These are phyloP conservation scores for Oscheius sp. DNA, from an alignment of 2,888 invertebrate species.

Conservation along the genomic window DNA sequence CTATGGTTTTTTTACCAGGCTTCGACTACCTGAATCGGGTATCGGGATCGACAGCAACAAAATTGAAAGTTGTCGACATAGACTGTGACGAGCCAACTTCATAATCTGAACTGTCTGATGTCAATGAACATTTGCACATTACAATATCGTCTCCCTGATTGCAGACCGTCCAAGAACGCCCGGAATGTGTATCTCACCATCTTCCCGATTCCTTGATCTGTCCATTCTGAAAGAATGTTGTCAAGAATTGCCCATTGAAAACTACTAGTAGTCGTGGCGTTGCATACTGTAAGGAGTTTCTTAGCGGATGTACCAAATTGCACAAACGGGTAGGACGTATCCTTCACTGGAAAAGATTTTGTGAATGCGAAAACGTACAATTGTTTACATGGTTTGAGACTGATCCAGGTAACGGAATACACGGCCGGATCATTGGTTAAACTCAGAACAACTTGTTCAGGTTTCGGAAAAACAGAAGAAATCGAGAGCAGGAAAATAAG, in stretches of 20 bases:
- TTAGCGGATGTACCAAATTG: conserved; percentile 11
- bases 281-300: neutral
- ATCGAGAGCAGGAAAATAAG: neutral
- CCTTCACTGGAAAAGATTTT: conserved; percentile 1
- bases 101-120: conserved; percentile 52
- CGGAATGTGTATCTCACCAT: conserved; percentile 19
- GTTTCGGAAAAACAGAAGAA: neutral
- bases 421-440: conserved; percentile 39
- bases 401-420: conserved; percentile 54
- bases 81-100: conserved; percentile 60
- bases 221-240: conserved; percentile 15
- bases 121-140: conserved; percentile 7
- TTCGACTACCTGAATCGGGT: conserved; percentile 8
- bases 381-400: conserved; percentile 43
- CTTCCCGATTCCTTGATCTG: conserved; percentile 2
- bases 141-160: conserved; percentile 45
- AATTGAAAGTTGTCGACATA: conserved; percentile 56
- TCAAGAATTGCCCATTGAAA: neutral
- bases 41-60: conserved; percentile 55
- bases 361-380: neutral
- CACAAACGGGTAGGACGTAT: neutral
- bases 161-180: conserved; percentile 28
- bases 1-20: conserved; percentile 39
- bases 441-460: conserved; percentile 56
- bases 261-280: conserved; percentile 16